These are phyloP conservation scores for Drosophila lacicola DNA, from an alignment of 2,888 invertebrate species.

Conservation along the genomic window DNA sequence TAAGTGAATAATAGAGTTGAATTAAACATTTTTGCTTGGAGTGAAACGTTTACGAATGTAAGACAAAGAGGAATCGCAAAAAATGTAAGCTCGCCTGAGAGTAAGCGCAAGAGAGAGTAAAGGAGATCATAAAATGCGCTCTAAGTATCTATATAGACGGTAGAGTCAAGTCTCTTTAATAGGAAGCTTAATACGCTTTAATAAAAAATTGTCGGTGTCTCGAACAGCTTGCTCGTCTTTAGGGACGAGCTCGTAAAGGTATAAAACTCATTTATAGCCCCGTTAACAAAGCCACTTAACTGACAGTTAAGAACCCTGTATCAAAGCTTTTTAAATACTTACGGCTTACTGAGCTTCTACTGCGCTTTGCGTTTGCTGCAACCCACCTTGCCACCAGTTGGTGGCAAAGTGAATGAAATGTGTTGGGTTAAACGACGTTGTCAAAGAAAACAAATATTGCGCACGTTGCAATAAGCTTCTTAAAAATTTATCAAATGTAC, in stretches of 20 bases:
- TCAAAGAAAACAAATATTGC: slow-evolving; percentile 35
- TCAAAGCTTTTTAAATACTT: neutral
- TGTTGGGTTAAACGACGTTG: slow-evolving; percentile 53
- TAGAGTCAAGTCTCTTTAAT: too few species aligned
- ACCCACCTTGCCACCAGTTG: slow-evolving; percentile 19
- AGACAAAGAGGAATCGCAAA: neutral
- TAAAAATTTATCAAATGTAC: slow-evolving; percentile 58
- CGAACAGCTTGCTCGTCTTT: too few species aligned
- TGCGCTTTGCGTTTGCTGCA: slow-evolving; percentile 26
- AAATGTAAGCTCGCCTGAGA: neutral
- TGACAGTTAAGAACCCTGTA: neutral
- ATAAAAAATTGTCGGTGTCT: too few species aligned
- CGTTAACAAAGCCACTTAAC: neutral
- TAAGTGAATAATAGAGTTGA: too few species aligned
- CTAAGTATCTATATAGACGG: too few species aligned
- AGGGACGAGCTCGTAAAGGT: too few species aligned
- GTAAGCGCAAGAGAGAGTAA: neutral
- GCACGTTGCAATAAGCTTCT: slow-evolving; percentile 31
- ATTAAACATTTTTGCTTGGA: too few species aligned
- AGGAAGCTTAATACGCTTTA: too few species aligned
- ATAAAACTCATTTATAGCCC: neutral
- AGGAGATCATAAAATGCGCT: neutral
- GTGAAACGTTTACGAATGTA: neutral
- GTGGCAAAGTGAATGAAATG: slow-evolving; percentile 52
- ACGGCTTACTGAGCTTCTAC: neutral